Conservation (phyloP, 2,113 vertebrate genomes). For the Archilochus colubris region DNA sequence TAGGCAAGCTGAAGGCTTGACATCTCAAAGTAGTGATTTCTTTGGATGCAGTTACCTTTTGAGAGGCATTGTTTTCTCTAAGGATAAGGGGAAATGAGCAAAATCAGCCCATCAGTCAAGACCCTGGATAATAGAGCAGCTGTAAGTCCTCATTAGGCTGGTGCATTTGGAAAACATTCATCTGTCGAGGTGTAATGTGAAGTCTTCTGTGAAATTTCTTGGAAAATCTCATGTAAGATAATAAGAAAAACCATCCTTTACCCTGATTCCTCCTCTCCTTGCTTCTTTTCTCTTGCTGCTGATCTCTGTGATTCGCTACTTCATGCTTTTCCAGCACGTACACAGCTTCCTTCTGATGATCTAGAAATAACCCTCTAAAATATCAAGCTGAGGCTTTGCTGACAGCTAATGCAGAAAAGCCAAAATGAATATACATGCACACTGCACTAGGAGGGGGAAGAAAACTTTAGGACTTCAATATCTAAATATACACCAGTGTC, state of each 20-base stretch:
- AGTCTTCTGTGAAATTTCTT: background rate
- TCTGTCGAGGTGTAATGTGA: background rate
- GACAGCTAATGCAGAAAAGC: background rate
- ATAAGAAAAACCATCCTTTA: background rate
- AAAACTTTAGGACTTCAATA: background rate
- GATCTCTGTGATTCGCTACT: background rate
- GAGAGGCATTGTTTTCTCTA: slow-evolving; percentile 10
- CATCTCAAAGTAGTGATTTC: slow-evolving; percentile 1
- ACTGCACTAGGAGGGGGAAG: background rate
- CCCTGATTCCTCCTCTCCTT: background rate
- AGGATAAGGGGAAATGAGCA: background rate
- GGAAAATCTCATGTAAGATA: background rate
- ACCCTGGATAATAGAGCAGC: background rate
- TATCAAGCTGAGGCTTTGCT: background rate
- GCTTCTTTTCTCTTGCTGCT: background rate
- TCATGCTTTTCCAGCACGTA: fast-evolving
- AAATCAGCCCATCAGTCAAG: slow-evolving; percentile 20
- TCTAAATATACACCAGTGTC: background rate
- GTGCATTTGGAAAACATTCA: background rate
- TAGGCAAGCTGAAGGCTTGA: background rate
- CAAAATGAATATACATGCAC: background rate
- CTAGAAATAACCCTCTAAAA: background rate
- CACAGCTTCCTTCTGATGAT: background rate
- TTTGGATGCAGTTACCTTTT: slow-evolving; percentile 28
- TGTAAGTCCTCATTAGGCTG: background rate